Conservation (phyloP, 2,888 invertebrate genomes). For the Mesorhabditis spiculigera region DNA sequence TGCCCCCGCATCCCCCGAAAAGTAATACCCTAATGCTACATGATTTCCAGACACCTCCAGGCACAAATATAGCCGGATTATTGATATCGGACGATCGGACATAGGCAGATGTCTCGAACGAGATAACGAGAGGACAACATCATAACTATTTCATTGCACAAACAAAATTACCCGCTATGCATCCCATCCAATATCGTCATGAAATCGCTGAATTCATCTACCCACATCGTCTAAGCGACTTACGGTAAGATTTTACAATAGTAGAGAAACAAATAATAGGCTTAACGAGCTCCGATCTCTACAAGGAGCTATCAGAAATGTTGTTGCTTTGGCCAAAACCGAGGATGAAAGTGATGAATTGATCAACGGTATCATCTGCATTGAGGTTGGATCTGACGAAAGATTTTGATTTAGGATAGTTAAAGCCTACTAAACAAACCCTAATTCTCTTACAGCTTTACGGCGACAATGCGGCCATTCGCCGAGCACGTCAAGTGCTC, state of each 20-base stretch:
- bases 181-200: not conserved
- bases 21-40: no score
- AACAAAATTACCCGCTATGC: not conserved
- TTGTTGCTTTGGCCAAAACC: not conserved
- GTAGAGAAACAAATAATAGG: not conserved
- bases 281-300: constrained; percentile 3
- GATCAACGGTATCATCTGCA: not conserved
- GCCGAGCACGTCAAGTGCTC: not conserved
- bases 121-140: no score
- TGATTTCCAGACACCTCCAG: no score
- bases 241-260: not conserved
- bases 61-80: no score
- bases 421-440: not conserved
- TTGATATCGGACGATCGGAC: no score
- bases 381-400: not conserved
- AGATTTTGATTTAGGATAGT: no score
- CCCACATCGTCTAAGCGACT: not conserved
- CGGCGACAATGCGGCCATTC: not conserved
- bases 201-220: not conserved
- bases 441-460: not conserved
- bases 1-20: no score
- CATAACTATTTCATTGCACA: no score
- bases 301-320: constrained; percentile 1
- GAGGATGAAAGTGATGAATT: not conserved
- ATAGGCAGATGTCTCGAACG: no score